Base-by-base conservation (phyloP, 2,888 invertebrate species). In the Prosapia bicincta region DNA sequence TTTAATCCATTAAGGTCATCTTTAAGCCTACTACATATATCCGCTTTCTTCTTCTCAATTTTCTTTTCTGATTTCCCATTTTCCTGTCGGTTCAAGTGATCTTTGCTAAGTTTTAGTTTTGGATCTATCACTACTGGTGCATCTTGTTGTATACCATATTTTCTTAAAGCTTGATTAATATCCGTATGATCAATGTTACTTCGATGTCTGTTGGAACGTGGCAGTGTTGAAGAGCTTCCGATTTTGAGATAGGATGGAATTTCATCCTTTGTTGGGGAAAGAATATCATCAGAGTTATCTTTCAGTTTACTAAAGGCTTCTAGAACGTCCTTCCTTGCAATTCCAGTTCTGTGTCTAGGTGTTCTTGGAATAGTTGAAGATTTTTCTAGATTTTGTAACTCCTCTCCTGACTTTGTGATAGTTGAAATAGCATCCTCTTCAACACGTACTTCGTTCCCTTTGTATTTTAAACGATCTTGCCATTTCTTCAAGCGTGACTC, bases 291-390 rank as follows among this genome's bases (percentile, higher is more conserved):
- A 80, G 69, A 81, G 78, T 66, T 84, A 82, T 73, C 85, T 43
- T 43, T 74, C 23, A 69, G 43, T 26, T 89, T 90, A 71, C 90
- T 85, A 72, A 92, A 89, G 0, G 92, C 92, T 84, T 90, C 89
- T 75, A 90, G 89, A 0, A 92, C 90, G 82, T 92, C 92, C 79
- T 90, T 90, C 80, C 89, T 90, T 82, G 91, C 91, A 75, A 92
- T 90, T 0, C 90, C 90, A 69, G 92, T 91, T 71, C 91, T 87
- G 84, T 86, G 86, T 25, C 90, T 87, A 73, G 88, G 87, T 84
- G 86, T 72, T 83, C 83, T 79, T 82, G 82, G 75, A 7, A 79
- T 70, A 26, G 81, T 80, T 66, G 82, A 77, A 81, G 86, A 85
- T 81, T 87, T 86, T 82, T 87, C 86, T 7, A 85, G 77, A 28